phyloP scores from a whole-genome alignment of 2,113 vertebrate genomes.

The Galbula dea region DNA sequence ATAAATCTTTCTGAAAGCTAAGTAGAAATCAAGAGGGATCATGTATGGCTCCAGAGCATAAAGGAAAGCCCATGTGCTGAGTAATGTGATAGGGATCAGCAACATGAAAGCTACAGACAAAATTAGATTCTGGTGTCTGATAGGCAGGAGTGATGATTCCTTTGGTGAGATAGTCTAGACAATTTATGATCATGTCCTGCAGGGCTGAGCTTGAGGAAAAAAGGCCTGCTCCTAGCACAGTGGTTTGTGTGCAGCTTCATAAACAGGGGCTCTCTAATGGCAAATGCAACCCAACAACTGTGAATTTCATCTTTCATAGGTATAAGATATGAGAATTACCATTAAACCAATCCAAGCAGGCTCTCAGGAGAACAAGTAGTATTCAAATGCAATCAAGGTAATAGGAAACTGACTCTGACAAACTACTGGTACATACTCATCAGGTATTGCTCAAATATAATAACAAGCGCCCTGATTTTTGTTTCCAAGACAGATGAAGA shows the following conservation, averaged over 20 bases:
- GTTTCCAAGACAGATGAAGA: neutral
- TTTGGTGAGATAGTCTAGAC: neutral
- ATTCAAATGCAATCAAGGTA: slow-evolving; percentile 46
- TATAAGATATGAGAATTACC: neutral
- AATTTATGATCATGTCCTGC: neutral
- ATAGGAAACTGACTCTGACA: neutral
- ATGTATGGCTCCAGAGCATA: neutral
- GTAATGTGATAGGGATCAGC: neutral
- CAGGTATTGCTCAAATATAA: neutral
- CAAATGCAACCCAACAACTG: neutral
- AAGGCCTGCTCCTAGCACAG: neutral
- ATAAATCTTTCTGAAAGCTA: neutral
- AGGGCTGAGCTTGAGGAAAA: neutral
- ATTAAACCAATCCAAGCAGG: neutral
- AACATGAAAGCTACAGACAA: neutral
- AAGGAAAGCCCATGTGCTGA: neutral
- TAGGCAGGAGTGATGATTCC: neutral
- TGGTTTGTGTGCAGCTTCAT: neutral
- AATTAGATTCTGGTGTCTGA: neutral
- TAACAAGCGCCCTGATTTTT: neutral
- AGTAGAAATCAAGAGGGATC: neutral
- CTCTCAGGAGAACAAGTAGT: slow-evolving; percentile 5
- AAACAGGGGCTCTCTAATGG: neutral
- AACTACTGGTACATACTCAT: neutral
- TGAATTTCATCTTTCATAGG: neutral